Base-by-base conservation (phyloP, 2,113 vertebrate genomes). In the Nothoprocta pentlandii region DNA sequence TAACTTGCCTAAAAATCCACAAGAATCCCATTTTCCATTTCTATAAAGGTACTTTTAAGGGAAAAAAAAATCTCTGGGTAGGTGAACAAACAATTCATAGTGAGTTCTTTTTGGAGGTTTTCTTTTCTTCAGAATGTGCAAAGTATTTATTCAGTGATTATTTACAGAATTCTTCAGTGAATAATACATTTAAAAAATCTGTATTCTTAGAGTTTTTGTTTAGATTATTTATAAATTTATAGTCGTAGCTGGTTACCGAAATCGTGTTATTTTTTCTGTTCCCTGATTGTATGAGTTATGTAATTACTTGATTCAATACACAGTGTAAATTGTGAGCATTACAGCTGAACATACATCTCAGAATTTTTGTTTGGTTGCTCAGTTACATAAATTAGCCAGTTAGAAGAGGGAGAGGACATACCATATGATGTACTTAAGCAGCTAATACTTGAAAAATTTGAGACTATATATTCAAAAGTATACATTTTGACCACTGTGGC, bases 281-380 rank as follows among this genome's bases (percentile, higher is more conserved):
- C 79, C 36, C 70, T 87, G 90, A 97, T 92, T 96, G 87, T 67
- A 22, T 63, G 87, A 86, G 61, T 94, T 89, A 67, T 42, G 7
- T 89, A 95, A 80, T 94, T 88, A 68, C 80, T 87, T 79, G 84
- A 96, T 94, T 90, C 89, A 68, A 87, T 94, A 87, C 76, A 88
- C 85, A 92, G 46, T 91, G 86, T 78, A 94, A 95, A 94, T 91
- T 93, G 90, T 79, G 51, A 94, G 66, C 0, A 1, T 85, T 95
- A 74, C 75, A 89, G 90, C 81, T 93, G 93, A 96, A 94, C 54
- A 67, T 83, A 79, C 90, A 70, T 91, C 75, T 94, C 84, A 71
- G 66, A 94, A 82, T 97, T 96, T 96, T 93, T 97, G 90, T 95
- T 91, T 87, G 58, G 90, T 97, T 94, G 85, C 94, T 97, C 95